Conservation (phyloP, 2,888 invertebrate species). For the Beris chalybata region DNA sequence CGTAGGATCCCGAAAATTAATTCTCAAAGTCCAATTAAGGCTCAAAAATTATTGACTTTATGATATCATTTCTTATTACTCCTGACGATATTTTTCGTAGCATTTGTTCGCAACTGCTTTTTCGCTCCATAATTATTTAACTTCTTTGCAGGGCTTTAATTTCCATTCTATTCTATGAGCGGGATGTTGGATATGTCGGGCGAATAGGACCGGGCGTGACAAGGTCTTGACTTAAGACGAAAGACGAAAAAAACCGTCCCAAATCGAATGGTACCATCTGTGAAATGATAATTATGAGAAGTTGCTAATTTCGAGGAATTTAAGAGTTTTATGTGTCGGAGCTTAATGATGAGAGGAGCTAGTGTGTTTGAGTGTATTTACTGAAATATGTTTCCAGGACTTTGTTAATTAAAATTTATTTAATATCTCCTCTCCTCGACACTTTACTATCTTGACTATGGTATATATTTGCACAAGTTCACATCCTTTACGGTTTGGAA, state of each 20-base stretch:
- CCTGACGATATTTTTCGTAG: slow-evolving; percentile 35
- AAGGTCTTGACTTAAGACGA: slow-evolving; percentile 25
- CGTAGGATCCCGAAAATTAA: slow-evolving; percentile 30
- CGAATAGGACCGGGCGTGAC: slow-evolving; percentile 6
- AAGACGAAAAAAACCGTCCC: slow-evolving; percentile 12
- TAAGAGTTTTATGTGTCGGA: not conserved
- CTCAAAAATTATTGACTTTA: slow-evolving; percentile 37
- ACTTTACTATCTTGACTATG: too few species aligned
- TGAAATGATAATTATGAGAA: slow-evolving; percentile 28
- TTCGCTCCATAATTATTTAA: slow-evolving; percentile 29
- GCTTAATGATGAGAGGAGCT: too few species aligned
- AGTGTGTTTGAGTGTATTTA: too few species aligned
- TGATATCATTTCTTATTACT: slow-evolving; percentile 34
- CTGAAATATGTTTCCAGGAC: too few species aligned
- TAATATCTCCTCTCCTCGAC: too few species aligned
- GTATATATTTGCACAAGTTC: too few species aligned
- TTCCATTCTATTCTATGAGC: slow-evolving; percentile 36
- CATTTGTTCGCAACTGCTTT: slow-evolving; percentile 37
- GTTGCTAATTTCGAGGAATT: slow-evolving; percentile 28
- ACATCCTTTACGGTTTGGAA: not conserved
- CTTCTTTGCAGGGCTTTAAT: slow-evolving; percentile 30
- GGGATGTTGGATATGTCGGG: not conserved
- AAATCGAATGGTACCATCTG: slow-evolving; percentile 28
- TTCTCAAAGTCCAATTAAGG: slow-evolving; percentile 37
- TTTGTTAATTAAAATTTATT: too few species aligned